Conservation (phyloP, 2,888 invertebrate species). For the Willowsia nigromaculata region DNA sequence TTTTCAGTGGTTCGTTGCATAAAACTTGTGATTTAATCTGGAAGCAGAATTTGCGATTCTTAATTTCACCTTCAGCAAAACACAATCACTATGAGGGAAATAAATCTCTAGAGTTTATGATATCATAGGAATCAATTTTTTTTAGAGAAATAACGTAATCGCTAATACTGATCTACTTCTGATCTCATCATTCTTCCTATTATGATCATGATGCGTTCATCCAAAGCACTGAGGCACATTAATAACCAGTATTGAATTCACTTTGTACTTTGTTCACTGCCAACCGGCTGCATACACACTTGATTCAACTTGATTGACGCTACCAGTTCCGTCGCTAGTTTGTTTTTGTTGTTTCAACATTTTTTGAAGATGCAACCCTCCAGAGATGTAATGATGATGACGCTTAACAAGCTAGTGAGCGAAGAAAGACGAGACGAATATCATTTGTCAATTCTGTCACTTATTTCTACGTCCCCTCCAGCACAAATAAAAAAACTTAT, state of each 20-base stretch:
- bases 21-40: too few relatives aligned
- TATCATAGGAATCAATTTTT: neutral
- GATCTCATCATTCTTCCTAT: neutral
- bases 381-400: neutral
- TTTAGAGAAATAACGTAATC: neutral
- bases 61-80: too few relatives aligned
- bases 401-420: neutral
- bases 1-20: too few relatives aligned
- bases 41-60: too few relatives aligned
- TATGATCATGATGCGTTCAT: neutral
- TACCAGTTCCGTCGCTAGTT: neutral
- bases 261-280: neutral
- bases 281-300: neutral
- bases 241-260: neutral
- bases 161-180: neutral
- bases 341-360: neutral
- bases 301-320: neutral
- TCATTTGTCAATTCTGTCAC: conserved; percentile 20
- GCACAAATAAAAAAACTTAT: neutral
- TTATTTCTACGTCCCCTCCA: neutral
- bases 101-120: too few relatives aligned
- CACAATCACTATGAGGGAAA: too few relatives aligned
- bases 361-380: too few relatives aligned
- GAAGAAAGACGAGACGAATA: neutral
- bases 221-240: neutral